Evolutionary conservation across 2,113 vertebrate genomes (phyloP).

Genomic region (Lepus europaeus): DNA sequence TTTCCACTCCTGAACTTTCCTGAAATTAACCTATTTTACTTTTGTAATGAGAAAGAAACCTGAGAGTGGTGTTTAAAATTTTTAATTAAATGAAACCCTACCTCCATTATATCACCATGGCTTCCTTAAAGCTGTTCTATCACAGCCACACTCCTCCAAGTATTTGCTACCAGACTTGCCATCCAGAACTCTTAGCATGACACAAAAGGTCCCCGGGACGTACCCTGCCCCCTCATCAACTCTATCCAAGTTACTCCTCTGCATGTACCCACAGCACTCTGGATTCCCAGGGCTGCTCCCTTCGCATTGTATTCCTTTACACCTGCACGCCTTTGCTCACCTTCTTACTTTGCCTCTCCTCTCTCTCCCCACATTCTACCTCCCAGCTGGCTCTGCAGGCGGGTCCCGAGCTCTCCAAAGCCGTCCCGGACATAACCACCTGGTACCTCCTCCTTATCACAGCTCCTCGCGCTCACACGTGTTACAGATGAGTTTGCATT

Average conservation of each 20-base stretch:
- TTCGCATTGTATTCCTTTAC: rapidly evolving
- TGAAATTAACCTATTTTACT: slow-evolving; percentile 46
- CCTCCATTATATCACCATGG: background rate
- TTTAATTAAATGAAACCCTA: slow-evolving; percentile 57
- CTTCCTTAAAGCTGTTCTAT: background rate
- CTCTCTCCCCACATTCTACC: background rate
- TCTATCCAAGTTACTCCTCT: background rate
- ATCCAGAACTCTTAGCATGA: background rate
- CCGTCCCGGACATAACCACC: background rate
- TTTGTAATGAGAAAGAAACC: slow-evolving; percentile 39
- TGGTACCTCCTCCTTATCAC: background rate
- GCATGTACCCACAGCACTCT: rapidly evolving
- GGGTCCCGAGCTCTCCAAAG: background rate
- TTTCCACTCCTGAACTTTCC: slow-evolving; percentile 31
- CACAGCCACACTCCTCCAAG: background rate
- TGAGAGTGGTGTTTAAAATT: background rate
- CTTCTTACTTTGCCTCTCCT: background rate
- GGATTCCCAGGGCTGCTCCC: background rate
- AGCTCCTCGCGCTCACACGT: background rate
- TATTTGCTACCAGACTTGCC: background rate
- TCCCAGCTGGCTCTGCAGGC: background rate
- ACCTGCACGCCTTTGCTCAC: background rate
- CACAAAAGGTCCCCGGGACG: background rate
- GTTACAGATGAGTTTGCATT: background rate
- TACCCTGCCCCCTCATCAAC: background rate